These are phyloP conservation scores for Arenaria interpres DNA, from an alignment of 2,113 vertebrate species.

Conservation along the genomic window DNA sequence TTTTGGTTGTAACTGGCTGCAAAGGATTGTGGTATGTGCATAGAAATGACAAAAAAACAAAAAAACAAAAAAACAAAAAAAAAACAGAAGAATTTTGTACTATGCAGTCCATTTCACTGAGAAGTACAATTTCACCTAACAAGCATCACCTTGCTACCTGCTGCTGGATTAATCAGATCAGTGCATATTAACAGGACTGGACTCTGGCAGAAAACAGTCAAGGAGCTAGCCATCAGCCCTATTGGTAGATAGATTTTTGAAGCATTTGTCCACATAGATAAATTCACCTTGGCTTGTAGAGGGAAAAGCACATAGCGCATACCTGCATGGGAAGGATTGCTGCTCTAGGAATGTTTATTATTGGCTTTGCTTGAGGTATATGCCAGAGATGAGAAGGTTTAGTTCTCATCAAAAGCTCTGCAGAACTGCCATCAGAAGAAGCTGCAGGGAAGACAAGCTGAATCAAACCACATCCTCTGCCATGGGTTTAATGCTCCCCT, in stretches of 20 bases:
- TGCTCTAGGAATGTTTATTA: neutral
- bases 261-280: neutral
- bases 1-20: slow-evolving; percentile 21
- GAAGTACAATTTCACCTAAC: slow-evolving; percentile 25
- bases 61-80: neutral
- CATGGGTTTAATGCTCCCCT: neutral
- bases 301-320: neutral
- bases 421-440: neutral
- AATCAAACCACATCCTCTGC: neutral
- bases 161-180: slow-evolving; percentile 17
- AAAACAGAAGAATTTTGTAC: neutral
- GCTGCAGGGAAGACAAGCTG: neutral
- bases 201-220: neutral
- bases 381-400: neutral
- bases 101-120: slow-evolving; percentile 1
- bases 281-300: neutral
- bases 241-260: neutral
- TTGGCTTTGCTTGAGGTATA: neutral
- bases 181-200: neutral
- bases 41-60: neutral
- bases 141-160: neutral
- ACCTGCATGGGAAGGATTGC: neutral
- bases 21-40: neutral
- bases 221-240: neutral
- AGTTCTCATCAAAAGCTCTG: neutral